Conservation (phyloP, 2,113 vertebrate species). For the Nannobrachium achirus region DNA sequence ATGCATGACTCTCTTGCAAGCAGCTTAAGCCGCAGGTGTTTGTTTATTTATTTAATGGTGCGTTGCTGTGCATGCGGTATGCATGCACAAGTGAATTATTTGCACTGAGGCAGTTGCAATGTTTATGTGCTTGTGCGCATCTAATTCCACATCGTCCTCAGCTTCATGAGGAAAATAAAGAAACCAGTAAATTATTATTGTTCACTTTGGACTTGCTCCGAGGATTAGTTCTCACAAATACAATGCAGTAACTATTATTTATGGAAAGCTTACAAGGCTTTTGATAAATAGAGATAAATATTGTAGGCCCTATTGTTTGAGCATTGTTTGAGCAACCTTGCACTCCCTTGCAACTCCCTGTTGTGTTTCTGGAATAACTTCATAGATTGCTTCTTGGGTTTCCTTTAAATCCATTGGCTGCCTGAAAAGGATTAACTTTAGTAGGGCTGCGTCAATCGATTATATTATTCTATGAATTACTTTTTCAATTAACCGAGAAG, state of each 20-base stretch:
- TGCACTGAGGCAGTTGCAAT: conserved; percentile 57
- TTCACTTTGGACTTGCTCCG: conserved; percentile 63
- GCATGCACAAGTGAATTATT: conserved; percentile 44
- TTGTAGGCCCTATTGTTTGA: conserved; percentile 32
- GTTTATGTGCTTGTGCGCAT: conserved; percentile 58
- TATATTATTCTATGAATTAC: no score
- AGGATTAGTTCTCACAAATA: conserved; percentile 49
- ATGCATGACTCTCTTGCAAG: conserved; percentile 62
- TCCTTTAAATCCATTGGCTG: no score
- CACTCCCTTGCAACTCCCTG: conserved; percentile 54
- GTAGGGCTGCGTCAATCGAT: no score
- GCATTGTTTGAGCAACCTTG: conserved; percentile 53
- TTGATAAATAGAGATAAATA: conserved; percentile 25
- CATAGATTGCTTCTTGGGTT: conserved; percentile 57
- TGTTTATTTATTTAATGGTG: conserved; percentile 66
- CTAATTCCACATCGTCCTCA: conserved; percentile 29
- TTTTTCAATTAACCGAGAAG: no score
- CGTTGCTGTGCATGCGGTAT: conserved; percentile 24
- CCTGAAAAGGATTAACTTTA: conserved; percentile 33
- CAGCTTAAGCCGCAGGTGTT: conserved; percentile 35
- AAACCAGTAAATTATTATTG: conserved; percentile 53
- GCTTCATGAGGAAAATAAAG: conserved; percentile 43
- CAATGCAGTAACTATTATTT: conserved; percentile 59
- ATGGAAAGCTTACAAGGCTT: conserved; percentile 45
- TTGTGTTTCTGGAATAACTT: conserved; percentile 66